phyloP scores from a whole-genome alignment of 2,888 invertebrate genomes.

The Brachypterus glaber region DNA sequence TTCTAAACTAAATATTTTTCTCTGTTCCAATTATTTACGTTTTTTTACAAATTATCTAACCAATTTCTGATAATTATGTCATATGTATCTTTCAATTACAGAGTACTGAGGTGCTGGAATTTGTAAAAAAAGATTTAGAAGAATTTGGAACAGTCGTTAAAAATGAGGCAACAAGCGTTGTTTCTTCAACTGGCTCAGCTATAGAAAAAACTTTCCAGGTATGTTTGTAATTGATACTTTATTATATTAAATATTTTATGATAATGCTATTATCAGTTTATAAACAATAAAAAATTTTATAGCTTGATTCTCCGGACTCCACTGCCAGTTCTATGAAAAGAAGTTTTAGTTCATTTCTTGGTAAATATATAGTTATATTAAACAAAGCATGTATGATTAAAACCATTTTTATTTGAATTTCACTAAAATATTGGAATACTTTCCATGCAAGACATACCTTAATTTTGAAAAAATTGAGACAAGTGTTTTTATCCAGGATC shows the following conservation, averaged over 20 bases:
- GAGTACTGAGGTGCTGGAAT: conserved; percentile 65
- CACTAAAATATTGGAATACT: too few species aligned
- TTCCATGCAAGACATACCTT: too few species aligned
- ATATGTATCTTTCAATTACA: conserved; percentile 30
- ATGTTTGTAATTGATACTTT: conserved; percentile 19
- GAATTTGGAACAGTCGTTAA: conserved; percentile 65
- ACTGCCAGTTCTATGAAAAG: conserved; percentile 62
- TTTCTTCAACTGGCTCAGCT: conserved; percentile 54
- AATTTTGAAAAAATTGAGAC: too few species aligned
- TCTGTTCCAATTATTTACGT: too few species aligned
- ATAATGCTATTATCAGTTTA: neutral
- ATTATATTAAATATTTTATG: conserved; percentile 4
- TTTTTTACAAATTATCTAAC: neutral
- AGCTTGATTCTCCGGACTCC: conserved; percentile 64
- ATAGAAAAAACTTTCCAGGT: conserved; percentile 63
- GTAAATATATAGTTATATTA: conserved; percentile 41
- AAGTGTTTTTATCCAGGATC: too few species aligned
- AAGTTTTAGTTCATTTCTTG: conserved; percentile 61
- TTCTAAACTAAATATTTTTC: too few species aligned
- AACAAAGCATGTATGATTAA: too few species aligned
- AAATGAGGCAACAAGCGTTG: conserved; percentile 58
- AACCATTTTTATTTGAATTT: too few species aligned
- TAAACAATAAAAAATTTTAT: conserved; percentile 24
- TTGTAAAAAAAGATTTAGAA: conserved; percentile 66
- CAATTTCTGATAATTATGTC: neutral